phyloP scores from a whole-genome alignment of 2,113 vertebrate species.

The Microtus ochrogaster region DNA sequence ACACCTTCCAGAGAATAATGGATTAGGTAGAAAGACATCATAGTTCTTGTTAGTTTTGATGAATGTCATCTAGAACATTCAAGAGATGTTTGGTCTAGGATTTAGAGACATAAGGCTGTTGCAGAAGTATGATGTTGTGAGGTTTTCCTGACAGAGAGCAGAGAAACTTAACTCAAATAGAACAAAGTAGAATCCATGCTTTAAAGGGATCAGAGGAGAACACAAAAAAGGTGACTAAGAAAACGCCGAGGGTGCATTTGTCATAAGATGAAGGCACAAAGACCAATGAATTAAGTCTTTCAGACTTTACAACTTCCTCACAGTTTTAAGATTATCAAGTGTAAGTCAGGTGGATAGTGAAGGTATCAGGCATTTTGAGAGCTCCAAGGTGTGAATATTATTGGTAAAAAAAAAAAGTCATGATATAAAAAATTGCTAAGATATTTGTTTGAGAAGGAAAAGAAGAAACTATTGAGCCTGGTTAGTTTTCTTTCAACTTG shows the following conservation, averaged over 20 bases:
- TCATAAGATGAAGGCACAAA: not conserved
- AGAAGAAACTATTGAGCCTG: not conserved
- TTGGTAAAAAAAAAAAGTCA: not conserved
- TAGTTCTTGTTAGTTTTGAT: slow-evolving; percentile 9
- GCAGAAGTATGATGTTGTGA: not conserved
- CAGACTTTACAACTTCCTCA: not conserved
- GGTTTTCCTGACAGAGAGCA: not conserved
- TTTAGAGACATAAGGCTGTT: not conserved
- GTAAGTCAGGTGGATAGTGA: not conserved
- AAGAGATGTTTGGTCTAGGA: not conserved
- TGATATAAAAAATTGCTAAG: not conserved
- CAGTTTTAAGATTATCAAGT: not conserved
- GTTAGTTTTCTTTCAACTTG: not conserved
- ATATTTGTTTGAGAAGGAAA: not conserved
- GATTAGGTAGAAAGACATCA: not conserved
- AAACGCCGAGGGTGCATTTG: not conserved
- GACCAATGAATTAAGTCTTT: not conserved
- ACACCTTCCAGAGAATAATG: not conserved
- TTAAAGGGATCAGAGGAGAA: not conserved
- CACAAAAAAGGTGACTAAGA: not conserved
- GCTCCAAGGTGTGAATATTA: not conserved
- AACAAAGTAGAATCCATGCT: not conserved
- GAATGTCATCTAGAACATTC: not conserved
- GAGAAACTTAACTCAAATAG: not conserved
- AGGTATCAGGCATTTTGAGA: not conserved